A percentile compares a stretch with the other conserved stretches of the same genome.
These are phyloP conservation scores for Corythaeola cristata DNA, from an alignment of 2,113 vertebrate genomes.

Conservation along the genomic window DNA sequence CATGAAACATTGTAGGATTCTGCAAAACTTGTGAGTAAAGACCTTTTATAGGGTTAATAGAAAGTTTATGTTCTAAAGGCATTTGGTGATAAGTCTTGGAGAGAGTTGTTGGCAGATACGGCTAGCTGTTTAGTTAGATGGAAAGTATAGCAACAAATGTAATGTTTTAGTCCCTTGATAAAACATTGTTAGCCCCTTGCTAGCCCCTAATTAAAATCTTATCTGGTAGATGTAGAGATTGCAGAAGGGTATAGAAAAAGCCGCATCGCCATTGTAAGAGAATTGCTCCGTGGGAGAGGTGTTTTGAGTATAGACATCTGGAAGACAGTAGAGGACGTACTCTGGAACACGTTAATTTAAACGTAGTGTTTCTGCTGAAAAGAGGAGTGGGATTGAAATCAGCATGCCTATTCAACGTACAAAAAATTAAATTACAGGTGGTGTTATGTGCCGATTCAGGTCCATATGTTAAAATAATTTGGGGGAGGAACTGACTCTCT, in stretches of 20 bases:
- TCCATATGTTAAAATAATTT: slow-evolving; percentile 30
- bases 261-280: neutral
- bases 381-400: slow-evolving; percentile 22
- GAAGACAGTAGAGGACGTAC: slow-evolving; percentile 1
- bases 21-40: neutral
- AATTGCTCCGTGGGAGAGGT: neutral
- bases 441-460: neutral
- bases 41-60: neutral
- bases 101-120: neutral
- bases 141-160: neutral
- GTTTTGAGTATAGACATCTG: neutral
- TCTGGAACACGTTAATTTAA: neutral
- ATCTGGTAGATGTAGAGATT: neutral
- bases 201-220: neutral
- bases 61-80: neutral
- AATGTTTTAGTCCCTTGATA: neutral
- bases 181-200: neutral
- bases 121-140: neutral
- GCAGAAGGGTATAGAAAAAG: neutral
- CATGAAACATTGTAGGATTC: accelerated
- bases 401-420: neutral
- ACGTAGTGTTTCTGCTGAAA: slow-evolving; percentile 1
- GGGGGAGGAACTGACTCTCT: slow-evolving; percentile 25
- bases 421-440: slow-evolving; percentile 57
- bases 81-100: neutral